phyloP scores from a whole-genome alignment of 2,888 invertebrate genomes.

The Xestobium rufovillosum region DNA sequence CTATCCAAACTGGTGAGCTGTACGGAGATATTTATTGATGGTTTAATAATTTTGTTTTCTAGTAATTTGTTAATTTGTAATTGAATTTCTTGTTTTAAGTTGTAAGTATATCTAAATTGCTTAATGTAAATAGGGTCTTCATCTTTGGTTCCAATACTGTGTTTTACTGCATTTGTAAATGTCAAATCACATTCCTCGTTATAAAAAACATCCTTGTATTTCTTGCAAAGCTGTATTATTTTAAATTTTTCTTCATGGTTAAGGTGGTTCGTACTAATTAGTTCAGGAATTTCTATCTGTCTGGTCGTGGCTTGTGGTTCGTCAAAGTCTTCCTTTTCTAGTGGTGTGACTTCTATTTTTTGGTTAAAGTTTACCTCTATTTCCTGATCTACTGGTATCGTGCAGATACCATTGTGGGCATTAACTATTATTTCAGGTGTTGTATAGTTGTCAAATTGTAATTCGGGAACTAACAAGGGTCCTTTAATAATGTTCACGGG shows the following conservation, averaged over 20 bases:
- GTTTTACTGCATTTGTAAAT: conserved; percentile 4
- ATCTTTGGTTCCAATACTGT: conserved; percentile 5
- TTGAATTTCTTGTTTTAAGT: conserved; percentile 5
- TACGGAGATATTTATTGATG: conserved; percentile 1
- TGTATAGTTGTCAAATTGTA: conserved; percentile 2
- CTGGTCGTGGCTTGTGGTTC: background rate
- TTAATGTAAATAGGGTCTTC: conserved; percentile 2
- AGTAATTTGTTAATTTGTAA: conserved; percentile 1
- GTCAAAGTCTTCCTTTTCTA: background rate
- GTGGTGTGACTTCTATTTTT: background rate
- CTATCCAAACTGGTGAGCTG: conserved; percentile 8
- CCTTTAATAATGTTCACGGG: conserved; percentile 8
- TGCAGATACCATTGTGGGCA: background rate
- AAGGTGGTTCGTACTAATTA: conserved; percentile 7
- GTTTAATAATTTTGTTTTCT: conserved; percentile 2
- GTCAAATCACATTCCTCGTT: conserved; percentile 7
- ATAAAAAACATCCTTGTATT: conserved; percentile 10
- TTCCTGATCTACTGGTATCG: background rate
- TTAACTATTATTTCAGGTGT: background rate
- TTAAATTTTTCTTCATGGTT: conserved; percentile 8
- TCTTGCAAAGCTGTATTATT: conserved; percentile 4
- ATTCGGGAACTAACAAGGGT: conserved; percentile 5
- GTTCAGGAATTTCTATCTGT: conserved; percentile 3
- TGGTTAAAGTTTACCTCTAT: background rate
- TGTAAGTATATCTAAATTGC: background rate